Evolutionary conservation across 2,113 vertebrate genomes (phyloP).

Genomic region (Gambusia holbrooki): DNA sequence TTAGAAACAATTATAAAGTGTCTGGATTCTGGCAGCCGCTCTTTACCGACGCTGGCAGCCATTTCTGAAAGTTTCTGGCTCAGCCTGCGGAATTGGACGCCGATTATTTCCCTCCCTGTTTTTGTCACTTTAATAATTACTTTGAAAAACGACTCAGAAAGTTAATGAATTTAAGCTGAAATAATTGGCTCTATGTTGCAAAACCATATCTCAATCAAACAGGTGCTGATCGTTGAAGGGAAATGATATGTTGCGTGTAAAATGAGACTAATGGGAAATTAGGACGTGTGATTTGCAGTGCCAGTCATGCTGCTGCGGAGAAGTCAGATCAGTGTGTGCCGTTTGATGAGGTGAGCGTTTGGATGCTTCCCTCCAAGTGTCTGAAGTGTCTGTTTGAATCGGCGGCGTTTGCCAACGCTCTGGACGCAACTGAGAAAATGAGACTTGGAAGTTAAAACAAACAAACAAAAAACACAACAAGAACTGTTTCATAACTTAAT

Average conservation of each 20-base stretch:
- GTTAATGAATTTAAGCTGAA: conserved; percentile 1
- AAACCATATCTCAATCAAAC: conserved; percentile 11
- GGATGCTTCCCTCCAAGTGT: neutral
- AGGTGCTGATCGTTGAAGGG: neutral
- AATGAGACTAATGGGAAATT: neutral
- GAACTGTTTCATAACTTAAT: conserved; percentile 66
- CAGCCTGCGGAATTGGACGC: neutral
- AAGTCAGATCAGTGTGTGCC: neutral
- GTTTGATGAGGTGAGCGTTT: neutral
- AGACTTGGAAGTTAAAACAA: conserved; percentile 32
- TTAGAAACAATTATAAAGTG: conserved; percentile 23
- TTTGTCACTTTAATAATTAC: conserved; percentile 5
- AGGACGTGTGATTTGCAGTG: neutral
- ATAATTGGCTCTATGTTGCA: conserved; percentile 2
- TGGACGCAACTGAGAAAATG: conserved; percentile 46
- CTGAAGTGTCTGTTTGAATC: conserved; percentile 4
- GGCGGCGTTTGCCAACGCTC: conserved; percentile 20
- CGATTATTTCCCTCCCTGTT: conserved; percentile 5
- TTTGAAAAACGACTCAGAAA: conserved; percentile 6
- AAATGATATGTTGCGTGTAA: neutral
- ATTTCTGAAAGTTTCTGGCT: conserved; percentile 17
- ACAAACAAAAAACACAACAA: neutral
- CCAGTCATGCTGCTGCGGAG: neutral
- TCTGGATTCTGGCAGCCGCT: conserved; percentile 1
- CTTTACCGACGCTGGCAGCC: conserved; percentile 20